phyloP scores from a whole-genome alignment of 2,113 vertebrate genomes.

The Gymnocephalus cernua region DNA sequence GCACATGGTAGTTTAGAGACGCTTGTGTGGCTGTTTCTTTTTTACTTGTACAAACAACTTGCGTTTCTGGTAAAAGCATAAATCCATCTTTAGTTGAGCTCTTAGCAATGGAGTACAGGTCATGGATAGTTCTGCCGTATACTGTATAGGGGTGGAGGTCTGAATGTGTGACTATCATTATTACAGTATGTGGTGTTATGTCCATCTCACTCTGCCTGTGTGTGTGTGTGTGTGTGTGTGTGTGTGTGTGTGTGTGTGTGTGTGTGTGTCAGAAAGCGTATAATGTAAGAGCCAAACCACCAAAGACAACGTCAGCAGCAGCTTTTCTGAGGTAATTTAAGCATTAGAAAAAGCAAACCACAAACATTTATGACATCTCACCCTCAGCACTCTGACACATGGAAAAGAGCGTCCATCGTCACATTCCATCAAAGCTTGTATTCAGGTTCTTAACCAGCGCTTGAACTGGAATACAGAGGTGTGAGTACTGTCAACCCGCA shows the following conservation, averaged over 20 bases:
- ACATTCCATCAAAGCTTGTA: not conserved
- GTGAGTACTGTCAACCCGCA: not conserved
- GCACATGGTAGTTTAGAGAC: not conserved
- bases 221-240: not conserved
- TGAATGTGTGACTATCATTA: not conserved
- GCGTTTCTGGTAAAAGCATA: not conserved
- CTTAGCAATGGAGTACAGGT: not conserved
- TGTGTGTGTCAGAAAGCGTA: not conserved
- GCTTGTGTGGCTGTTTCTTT: not conserved
- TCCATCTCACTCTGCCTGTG: not conserved
- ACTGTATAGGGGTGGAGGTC: not conserved
- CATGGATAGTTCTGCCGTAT: not conserved
- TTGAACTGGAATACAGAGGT: not conserved
- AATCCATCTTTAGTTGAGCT: not conserved
- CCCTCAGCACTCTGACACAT: slow-evolving; percentile 22
- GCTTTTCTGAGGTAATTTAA: not conserved
- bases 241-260: not conserved
- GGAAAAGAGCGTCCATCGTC: not conserved
- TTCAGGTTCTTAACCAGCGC: not conserved
- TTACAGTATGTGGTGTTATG: not conserved
- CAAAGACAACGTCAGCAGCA: not conserved
- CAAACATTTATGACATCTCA: slow-evolving; percentile 3
- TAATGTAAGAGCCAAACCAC: not conserved
- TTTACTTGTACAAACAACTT: not conserved
- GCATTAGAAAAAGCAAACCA: slow-evolving; percentile 9